Percentiles rank a stretch among this genome's conserved stretches.
Conservation (phyloP, 2,888 invertebrate species). For the Ferdinandea cuprea region DNA sequence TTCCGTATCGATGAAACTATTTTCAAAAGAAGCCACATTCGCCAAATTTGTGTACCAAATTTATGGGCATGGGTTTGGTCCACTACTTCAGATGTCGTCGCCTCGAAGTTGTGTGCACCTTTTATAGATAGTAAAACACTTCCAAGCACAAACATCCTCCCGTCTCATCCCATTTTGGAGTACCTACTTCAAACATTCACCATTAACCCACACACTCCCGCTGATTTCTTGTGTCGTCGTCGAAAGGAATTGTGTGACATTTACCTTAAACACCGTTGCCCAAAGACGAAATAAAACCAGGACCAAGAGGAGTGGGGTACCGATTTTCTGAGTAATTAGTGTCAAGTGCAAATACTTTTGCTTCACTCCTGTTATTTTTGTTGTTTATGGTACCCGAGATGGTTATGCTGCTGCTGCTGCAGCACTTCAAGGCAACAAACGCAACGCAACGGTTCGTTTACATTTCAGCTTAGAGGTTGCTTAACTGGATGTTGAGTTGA, state of each 20-base stretch:
- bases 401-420: slow-evolving; percentile 51
- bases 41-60: not conserved
- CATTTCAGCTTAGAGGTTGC: slow-evolving; percentile 53
- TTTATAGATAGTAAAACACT: not conserved
- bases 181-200: slow-evolving; percentile 3
- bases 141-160: slow-evolving; percentile 8
- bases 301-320: slow-evolving; percentile 54
- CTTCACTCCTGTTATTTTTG: slow-evolving; percentile 54
- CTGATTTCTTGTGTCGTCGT: no score
- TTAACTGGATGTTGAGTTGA: slow-evolving; percentile 56
- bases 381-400: slow-evolving; percentile 56
- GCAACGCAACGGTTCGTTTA: slow-evolving; percentile 51
- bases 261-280: slow-evolving; percentile 44
- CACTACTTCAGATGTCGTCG: not conserved
- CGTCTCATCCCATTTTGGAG: not conserved
- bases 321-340: slow-evolving; percentile 72
- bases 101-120: not conserved
- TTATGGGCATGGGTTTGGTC: not conserved
- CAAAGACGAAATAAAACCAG: not conserved
- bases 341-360: slow-evolving; percentile 73
- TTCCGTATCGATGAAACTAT: not conserved
- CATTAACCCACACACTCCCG: slow-evolving; percentile 25
- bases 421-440: slow-evolving; percentile 41
- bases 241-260: slow-evolving; percentile 39
- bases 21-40: not conserved